Evolutionary conservation across 2,113 vertebrate species (phyloP), one percentile per base, ranked within the genome.

Genomic region (Lagopus muta): DNA sequence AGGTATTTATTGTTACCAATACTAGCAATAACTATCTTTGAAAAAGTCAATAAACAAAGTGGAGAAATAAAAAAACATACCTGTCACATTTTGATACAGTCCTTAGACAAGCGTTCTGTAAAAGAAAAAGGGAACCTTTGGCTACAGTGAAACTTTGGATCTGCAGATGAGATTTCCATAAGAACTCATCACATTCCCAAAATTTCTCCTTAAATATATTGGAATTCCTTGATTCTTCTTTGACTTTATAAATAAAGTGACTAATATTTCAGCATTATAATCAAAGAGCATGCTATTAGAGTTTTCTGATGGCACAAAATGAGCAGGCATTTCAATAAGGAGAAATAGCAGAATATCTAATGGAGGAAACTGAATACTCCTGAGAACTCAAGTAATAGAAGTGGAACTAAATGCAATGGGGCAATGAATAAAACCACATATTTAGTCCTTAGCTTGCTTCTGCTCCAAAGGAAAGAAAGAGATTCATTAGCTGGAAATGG

Each of bases 21-120:
- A 30, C 19, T 57, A 66, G 12, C 16, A 90, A 71, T 34, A 74
- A 84, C 20, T 14, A 3, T 21, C 76, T 5, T 55, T 91, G n/a
- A 76, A 95, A 92, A 97, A 86, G 30, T 32, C 55, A 74, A 21
- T 76, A 76, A 92, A 66, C 32, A 73, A 30, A 92, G 96, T 94
- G 32, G 9, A 90, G 92, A 89, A 92, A 81, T 25, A 91, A 88
- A 80, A 58, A 58, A 82, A 72, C 61, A 54, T 45, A 40, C 9
- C 65, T 45, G 11, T 74, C 5, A 5, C 61, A 74, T 81, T 70
- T 86, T 12, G 28, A 62, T 65, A 65, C 7, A 80, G 62, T 79
- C 34, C 27, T 17, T 58, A 82, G 28, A 32, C 32, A 65, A 14
- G 36, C 1, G 57, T 38, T 24, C 7, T 81, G 48, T 38, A 45